Conservation (phyloP, 2,113 vertebrate species). For the Perca flavescens region DNA sequence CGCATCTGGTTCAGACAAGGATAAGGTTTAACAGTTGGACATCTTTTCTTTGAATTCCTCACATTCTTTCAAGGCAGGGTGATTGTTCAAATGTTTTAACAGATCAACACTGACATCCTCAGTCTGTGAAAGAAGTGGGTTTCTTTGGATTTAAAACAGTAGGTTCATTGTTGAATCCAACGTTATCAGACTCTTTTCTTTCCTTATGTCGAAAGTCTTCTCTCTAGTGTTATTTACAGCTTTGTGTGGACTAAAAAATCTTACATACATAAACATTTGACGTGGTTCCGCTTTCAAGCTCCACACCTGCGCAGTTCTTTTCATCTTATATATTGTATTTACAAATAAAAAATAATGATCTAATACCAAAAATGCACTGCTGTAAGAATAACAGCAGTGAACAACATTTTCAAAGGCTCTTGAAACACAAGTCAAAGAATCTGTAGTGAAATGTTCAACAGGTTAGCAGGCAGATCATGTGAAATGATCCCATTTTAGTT, state of each 20-base stretch:
- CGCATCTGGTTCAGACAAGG: conserved; percentile 67
- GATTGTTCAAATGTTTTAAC: conserved; percentile 57
- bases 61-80: conserved; percentile 59
- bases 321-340: neutral
- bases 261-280: too few species aligned
- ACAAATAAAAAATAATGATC: neutral
- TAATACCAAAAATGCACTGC: neutral
- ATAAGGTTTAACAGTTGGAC: conserved; percentile 73
- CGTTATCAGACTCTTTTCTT: neutral
- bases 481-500: conserved; percentile 13
- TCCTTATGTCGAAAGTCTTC: neutral
- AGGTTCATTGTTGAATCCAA: conserved; percentile 18
- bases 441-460: neutral
- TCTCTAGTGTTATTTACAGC: neutral
- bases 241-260: neutral
- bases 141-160: conserved; percentile 29
- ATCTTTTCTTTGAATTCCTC: conserved; percentile 66
- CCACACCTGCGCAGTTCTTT: neutral
- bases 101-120: conserved; percentile 51
- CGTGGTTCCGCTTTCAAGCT: neutral
- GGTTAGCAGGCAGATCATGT: conserved; percentile 16
- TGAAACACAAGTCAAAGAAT: conserved; percentile 12
- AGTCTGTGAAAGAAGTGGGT: neutral
- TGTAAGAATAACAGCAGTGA: neutral
- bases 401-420: neutral